phyloP scores from a whole-genome alignment of 2,888 invertebrate genomes.

The Drosophila helvetica region DNA sequence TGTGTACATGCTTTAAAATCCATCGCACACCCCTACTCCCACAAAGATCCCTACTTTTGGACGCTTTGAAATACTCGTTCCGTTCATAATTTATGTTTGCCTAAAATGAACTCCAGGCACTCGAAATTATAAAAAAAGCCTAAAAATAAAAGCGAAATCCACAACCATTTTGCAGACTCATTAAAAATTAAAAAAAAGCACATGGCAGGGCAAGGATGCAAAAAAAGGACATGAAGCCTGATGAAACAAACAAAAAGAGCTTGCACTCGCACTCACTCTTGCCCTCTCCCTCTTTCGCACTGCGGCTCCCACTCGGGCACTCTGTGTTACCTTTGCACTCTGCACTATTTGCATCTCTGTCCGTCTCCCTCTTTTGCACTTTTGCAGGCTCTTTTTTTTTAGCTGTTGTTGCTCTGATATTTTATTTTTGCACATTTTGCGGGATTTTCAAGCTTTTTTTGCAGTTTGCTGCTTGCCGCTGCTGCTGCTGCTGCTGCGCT shows the following conservation, averaged over 20 bases:
- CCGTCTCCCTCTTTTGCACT: constrained; percentile 39
- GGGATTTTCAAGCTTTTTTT: constrained; percentile 52
- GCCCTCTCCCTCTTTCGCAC: constrained; percentile 25
- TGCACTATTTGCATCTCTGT: constrained; percentile 40
- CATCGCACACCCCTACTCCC: neutral
- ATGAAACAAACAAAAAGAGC: neutral
- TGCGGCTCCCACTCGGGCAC: neutral
- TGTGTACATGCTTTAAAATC: neutral
- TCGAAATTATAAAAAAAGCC: neutral
- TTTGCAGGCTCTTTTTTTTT: constrained; percentile 50
- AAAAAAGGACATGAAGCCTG: constrained; percentile 30
- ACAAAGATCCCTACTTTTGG: neutral
- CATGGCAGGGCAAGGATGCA: neutral
- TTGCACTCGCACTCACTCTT: constrained; percentile 15
- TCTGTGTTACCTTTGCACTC: constrained; percentile 18
- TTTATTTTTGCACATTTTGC: constrained; percentile 73
- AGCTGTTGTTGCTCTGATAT: constrained; percentile 30
- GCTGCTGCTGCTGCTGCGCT: constrained; percentile 31
- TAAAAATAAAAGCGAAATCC: constrained; percentile 11
- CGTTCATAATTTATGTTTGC: neutral
- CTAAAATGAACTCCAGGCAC: neutral
- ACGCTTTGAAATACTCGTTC: neutral
- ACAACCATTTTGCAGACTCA: constrained; percentile 47
- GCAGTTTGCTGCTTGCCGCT: constrained; percentile 9
- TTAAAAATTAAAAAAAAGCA: constrained; percentile 34